Conservation (phyloP, 2,888 invertebrate species). For the Graphium colonna region DNA sequence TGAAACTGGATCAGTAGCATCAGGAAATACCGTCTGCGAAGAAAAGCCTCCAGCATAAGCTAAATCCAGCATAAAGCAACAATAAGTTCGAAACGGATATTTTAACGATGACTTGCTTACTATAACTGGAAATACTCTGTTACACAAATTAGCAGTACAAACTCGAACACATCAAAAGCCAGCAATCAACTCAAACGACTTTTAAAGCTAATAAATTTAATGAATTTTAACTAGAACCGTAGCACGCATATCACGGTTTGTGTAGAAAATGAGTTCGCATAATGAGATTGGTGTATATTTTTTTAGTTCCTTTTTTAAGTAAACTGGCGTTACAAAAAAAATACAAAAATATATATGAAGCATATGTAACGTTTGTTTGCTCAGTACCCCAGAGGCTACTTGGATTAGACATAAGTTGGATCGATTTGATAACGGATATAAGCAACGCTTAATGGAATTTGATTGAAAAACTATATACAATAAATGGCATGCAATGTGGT, state of each 20-base stretch:
- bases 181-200: neutral
- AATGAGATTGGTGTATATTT: constrained; percentile 58
- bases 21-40: constrained; percentile 84
- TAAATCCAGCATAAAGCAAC: too few species aligned
- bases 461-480: neutral
- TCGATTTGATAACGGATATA: constrained; percentile 45
- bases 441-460: neutral
- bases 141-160: neutral
- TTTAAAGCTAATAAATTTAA: neutral
- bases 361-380: constrained; percentile 48
- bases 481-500: neutral
- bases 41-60: constrained; percentile 83
- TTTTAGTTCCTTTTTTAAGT: constrained; percentile 49
- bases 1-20: constrained; percentile 83
- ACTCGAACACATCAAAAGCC: constrained; percentile 2
- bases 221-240: neutral
- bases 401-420: constrained; percentile 52
- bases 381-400: constrained; percentile 55
- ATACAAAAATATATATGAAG: constrained; percentile 44
- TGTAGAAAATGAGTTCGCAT: too few species aligned
- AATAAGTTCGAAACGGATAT: constrained; percentile 42
- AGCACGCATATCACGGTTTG: too few species aligned
- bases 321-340: constrained; percentile 53
- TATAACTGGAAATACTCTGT: constrained; percentile 13
- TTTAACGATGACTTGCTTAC: constrained; percentile 13